phyloP scores from a whole-genome alignment of 2,888 invertebrate genomes.

The Laspeyria flexula region DNA sequence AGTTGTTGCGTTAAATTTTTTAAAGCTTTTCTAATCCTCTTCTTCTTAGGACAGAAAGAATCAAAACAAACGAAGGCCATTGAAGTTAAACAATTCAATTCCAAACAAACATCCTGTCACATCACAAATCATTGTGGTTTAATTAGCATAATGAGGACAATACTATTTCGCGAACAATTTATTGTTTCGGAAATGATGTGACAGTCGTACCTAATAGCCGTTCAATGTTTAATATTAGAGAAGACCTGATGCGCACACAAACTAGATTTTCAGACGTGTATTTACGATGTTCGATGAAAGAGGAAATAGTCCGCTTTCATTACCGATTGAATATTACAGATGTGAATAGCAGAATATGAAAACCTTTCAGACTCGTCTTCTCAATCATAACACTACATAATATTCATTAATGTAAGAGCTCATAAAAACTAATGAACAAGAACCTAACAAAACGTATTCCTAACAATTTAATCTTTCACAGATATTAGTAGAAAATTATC shows the following conservation, averaged over 20 bases:
- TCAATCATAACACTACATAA: conserved; percentile 12
- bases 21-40: too few species aligned
- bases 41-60: too few species aligned
- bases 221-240: neutral
- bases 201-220: neutral
- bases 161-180: neutral
- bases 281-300: neutral
- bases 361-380: conserved; percentile 5
- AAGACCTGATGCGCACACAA: neutral
- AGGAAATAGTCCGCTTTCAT: conserved; percentile 1
- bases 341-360: conserved; percentile 9
- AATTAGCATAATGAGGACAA: neutral
- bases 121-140: neutral
- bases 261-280: neutral
- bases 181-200: neutral
- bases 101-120: too few species aligned
- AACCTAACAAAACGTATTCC: too few species aligned
- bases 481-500: too few species aligned
- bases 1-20: too few species aligned
- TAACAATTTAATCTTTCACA: too few species aligned
- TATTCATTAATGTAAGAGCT: conserved; percentile 27
- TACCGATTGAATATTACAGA: neutral
- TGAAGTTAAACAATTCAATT: too few species aligned
- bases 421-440: too few species aligned
- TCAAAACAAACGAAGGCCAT: too few species aligned